Evolutionary conservation across 2,888 invertebrate species (phyloP).

Genomic region (Cerceris rybyensis): DNA sequence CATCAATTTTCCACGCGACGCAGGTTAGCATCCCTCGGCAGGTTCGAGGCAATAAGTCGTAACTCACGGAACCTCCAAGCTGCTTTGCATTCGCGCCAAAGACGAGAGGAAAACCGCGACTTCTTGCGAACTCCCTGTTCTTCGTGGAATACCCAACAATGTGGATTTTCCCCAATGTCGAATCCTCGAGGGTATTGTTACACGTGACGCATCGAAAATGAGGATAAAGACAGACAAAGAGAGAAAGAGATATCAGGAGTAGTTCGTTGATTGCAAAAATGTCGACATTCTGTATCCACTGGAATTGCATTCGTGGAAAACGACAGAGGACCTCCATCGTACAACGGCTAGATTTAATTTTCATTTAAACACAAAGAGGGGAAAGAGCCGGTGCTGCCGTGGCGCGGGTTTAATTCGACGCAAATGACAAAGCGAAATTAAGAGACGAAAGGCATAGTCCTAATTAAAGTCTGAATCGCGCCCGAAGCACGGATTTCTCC

Average conservation of each 20-base stretch:
- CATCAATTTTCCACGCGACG: constrained; percentile 62
- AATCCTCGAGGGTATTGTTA: background rate
- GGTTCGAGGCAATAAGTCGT: constrained; percentile 47
- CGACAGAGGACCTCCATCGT: background rate
- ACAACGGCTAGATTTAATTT: constrained; percentile 31
- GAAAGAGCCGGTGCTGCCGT: background rate
- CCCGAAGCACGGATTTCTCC: constrained; percentile 13
- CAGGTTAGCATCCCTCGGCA: constrained; percentile 8
- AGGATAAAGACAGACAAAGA: no score
- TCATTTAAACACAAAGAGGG: constrained; percentile 21
- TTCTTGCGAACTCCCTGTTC: background rate
- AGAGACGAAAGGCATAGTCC: constrained; percentile 43
- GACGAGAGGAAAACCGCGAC: background rate
- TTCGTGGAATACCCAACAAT: no score
- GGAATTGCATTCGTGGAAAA: constrained; percentile 15
- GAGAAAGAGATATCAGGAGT: no score
- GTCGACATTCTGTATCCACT: no score
- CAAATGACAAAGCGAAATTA: constrained; percentile 41
- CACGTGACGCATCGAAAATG: no score
- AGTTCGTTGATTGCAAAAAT: no score
- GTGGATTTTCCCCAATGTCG: background rate
- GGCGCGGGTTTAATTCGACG: constrained; percentile 9
- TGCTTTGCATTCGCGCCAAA: background rate
- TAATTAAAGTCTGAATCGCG: constrained; percentile 50
- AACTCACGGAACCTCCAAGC: constrained; percentile 26